Percentiles rank a stretch among this genome's conserved stretches.
Evolutionary conservation across 2,113 vertebrate genomes (phyloP).

Genomic region (Sinocyclocheilus anophthalmus): DNA sequence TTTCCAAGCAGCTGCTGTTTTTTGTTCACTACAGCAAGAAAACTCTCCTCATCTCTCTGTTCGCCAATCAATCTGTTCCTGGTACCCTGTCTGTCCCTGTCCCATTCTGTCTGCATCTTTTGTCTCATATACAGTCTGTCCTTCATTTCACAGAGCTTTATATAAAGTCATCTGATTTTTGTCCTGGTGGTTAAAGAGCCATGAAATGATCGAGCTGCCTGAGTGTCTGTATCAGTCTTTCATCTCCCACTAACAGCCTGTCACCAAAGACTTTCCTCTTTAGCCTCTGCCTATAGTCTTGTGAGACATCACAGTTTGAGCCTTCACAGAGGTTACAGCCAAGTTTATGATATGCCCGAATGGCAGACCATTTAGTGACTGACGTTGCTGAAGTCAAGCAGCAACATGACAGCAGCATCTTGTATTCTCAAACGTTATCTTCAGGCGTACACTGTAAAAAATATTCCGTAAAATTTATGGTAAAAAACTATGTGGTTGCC

Average conservation of each 20-base stretch:
- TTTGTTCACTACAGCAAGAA: conserved; percentile 29
- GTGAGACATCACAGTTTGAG: conserved; percentile 6
- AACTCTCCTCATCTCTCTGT: conserved; percentile 12
- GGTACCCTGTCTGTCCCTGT: neutral
- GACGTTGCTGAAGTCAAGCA: neutral
- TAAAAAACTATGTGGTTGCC: too few relatives aligned
- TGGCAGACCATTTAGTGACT: too few relatives aligned
- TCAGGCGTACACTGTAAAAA: neutral
- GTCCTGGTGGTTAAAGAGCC: conserved; percentile 39
- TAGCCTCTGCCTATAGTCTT: conserved; percentile 9
- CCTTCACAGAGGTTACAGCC: neutral
- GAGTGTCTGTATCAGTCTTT: conserved; percentile 39
- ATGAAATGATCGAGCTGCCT: conserved; percentile 33
- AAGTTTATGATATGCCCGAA: too few relatives aligned
- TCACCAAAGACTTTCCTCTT: conserved; percentile 21
- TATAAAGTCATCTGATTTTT: conserved; percentile 45
- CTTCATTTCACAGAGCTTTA: conserved; percentile 34
- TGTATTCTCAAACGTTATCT: neutral
- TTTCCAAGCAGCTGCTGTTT: conserved; percentile 34
- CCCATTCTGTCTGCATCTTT: neutral
- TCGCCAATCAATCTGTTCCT: neutral
- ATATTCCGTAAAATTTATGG: too few relatives aligned
- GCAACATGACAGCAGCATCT: neutral
- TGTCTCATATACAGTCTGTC: neutral
- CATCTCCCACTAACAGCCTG: conserved; percentile 15